phyloP scores from a whole-genome alignment of 2,888 invertebrate species.

The Sarcophaga rosellei region DNA sequence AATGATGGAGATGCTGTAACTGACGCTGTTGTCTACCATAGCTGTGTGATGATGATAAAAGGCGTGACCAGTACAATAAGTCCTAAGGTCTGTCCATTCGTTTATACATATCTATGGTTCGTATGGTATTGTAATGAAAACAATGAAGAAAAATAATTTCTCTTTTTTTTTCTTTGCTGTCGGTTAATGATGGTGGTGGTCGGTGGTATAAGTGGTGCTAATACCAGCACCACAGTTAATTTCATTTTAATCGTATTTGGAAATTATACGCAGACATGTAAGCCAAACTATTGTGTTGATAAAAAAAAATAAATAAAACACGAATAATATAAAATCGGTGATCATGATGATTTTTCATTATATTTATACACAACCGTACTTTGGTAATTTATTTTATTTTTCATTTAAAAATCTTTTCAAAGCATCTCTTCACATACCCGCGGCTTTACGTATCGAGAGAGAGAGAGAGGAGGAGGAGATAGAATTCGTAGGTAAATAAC shows the following conservation, averaged over 20 bases:
- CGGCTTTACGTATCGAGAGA: no score
- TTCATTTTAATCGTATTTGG: constrained; percentile 52
- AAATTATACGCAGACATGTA: constrained; percentile 30
- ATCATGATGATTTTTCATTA: constrained; percentile 31
- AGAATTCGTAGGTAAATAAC: neutral
- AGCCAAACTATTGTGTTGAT: constrained; percentile 17
- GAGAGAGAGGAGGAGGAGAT: neutral
- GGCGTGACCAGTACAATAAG: constrained; percentile 23
- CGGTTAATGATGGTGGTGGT: neutral
- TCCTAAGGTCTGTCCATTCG: neutral
- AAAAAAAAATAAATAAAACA: constrained; percentile 20
- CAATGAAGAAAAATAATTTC: neutral
- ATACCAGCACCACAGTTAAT: constrained; percentile 29
- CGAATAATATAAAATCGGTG: neutral
- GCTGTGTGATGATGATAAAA: constrained; percentile 11
- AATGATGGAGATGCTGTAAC: neutral
- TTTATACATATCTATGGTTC: no score
- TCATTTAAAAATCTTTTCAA: neutral
- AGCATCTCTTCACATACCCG: no score
- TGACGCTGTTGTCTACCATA: neutral
- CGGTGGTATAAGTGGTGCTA: neutral
- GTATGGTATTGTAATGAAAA: neutral
- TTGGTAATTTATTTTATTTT: neutral
- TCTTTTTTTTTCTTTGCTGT: neutral
- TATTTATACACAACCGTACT: neutral